Percentiles rank a stretch among this genome's conserved stretches.
These are phyloP conservation scores for Puffinus mauretanicus DNA, from an alignment of 2,113 vertebrate genomes.

Conservation along the genomic window DNA sequence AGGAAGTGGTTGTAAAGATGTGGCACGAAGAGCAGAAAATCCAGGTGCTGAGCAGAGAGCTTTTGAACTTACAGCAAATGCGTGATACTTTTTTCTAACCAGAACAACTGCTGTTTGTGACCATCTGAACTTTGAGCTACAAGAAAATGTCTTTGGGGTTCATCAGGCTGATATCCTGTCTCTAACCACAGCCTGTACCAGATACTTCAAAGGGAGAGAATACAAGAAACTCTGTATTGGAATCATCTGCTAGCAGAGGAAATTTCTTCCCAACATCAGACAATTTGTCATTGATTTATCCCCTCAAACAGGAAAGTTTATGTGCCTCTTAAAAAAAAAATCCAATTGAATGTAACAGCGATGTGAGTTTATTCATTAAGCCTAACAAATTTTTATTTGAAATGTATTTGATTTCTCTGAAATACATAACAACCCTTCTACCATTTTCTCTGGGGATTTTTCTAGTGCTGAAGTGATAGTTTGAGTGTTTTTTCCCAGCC, in stretches of 20 bases:
- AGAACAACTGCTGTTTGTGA: constrained; percentile 61
- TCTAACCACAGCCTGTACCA: constrained; percentile 46
- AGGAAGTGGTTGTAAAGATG: constrained; percentile 65
- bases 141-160: constrained; percentile 51
- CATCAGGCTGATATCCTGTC: constrained; percentile 50
- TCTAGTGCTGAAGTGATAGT: neutral
- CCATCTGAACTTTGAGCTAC: constrained; percentile 53
- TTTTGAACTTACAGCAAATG: constrained; percentile 50
- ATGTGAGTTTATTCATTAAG: neutral
- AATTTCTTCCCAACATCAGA: constrained; percentile 29
- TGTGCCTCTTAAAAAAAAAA: neutral
- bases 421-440: neutral
- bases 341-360: neutral
- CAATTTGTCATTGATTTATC: constrained; percentile 39
- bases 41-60: constrained; percentile 64
- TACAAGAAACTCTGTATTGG: constrained; percentile 58
- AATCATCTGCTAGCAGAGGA: constrained; percentile 46
- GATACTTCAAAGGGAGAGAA: constrained; percentile 51
- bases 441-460: neutral
- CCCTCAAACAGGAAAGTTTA: neutral
- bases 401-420: neutral
- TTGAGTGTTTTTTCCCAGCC: neutral
- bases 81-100: constrained; percentile 13
- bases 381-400: neutral
- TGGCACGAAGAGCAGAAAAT: constrained; percentile 16